Percentiles rank a stretch among this genome's conserved stretches.
Conservation (phyloP, 1,140 invertebrate species). For the Sarcophaga bullata region DNA sequence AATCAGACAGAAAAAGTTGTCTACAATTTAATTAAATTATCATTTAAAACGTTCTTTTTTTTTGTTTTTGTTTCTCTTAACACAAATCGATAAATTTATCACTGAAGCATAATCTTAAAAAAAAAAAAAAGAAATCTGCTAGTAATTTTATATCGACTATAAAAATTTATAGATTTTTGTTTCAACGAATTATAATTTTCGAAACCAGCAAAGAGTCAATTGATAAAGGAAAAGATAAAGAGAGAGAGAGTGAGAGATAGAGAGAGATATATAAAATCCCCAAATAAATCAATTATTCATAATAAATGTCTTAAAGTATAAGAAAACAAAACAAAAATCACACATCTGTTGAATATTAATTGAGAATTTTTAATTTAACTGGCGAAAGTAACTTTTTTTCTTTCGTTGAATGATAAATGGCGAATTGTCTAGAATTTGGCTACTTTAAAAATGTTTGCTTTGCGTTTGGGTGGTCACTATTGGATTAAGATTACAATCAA, state of each 20-base stretch:
- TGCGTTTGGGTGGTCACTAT: too few species aligned
- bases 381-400: too few species aligned
- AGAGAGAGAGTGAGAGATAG: too few species aligned
- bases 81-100: neutral
- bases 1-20: too few species aligned
- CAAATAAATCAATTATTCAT: neutral
- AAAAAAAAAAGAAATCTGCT: neutral
- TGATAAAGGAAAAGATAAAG: neutral
- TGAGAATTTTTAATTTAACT: neutral
- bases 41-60: neutral
- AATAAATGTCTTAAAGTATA: neutral
- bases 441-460: too few species aligned
- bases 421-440: too few species aligned
- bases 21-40: too few species aligned
- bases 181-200: neutral
- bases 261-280: neutral
- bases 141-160: neutral
- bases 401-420: too few species aligned
- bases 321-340: neutral
- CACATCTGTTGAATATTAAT: slow-evolving; percentile 22
- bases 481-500: too few species aligned
- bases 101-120: neutral
- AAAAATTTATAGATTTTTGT: neutral
- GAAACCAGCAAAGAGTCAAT: neutral
- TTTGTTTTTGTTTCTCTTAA: neutral